phyloP scores from a whole-genome alignment of 2,113 vertebrate genomes.

The Columba janthina region DNA sequence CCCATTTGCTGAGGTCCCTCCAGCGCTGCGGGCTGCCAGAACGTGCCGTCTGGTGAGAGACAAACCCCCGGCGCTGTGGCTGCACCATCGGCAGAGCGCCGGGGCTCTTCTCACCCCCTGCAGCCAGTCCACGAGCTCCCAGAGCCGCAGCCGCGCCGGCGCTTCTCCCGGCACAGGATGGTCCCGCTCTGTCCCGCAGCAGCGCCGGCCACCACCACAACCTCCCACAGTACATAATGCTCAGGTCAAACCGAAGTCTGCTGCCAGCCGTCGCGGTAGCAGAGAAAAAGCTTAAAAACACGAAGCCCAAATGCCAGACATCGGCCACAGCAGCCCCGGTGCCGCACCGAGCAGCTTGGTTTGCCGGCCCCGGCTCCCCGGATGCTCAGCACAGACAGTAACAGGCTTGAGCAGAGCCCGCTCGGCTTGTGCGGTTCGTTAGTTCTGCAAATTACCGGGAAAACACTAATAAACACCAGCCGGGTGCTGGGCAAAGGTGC shows the following conservation, averaged over 20 bases:
- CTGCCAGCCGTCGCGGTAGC: not conserved
- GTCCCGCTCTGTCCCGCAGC: not conserved
- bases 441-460: not conserved
- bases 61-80: fast-evolving
- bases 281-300: not conserved
- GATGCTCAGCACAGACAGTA: not conserved
- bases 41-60: not conserved
- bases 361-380: not conserved
- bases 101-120: not conserved
- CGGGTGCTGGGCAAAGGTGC: not conserved
- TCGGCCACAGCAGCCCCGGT: not conserved
- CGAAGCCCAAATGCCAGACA: fast-evolving
- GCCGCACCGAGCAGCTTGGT: fast-evolving
- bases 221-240: not conserved
- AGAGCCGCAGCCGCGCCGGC: fast-evolving
- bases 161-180: fast-evolving
- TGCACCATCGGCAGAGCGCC: not conserved
- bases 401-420: not conserved
- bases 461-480: not conserved
- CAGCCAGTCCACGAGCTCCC: not conserved
- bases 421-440: not conserved
- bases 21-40: not conserved
- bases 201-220: not conserved
- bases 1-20: fast-evolving
- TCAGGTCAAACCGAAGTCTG: not conserved